These are phyloP conservation scores for Ophioninae sp. DNA, from an alignment of 2,888 invertebrate species.

Conservation along the genomic window DNA sequence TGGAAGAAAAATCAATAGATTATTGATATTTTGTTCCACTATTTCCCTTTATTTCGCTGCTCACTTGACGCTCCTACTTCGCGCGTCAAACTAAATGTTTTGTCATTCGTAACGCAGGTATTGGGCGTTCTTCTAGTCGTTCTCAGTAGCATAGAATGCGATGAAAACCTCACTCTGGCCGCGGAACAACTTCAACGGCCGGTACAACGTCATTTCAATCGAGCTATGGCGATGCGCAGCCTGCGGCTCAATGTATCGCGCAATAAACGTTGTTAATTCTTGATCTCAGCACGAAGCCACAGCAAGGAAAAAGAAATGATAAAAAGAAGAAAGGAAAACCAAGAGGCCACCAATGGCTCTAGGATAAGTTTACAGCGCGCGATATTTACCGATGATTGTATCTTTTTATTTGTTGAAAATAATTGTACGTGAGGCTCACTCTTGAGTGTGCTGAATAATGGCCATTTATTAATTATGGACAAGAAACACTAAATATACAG, in stretches of 20 bases:
- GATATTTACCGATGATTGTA: conserved; percentile 69
- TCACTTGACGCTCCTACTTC: not conserved
- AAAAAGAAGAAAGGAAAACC: not conserved
- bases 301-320: conserved; percentile 6
- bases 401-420: conserved; percentile 71
- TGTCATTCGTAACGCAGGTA: conserved; percentile 82
- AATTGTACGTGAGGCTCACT: conserved; percentile 53
- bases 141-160: conserved; percentile 84
- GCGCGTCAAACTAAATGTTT: not conserved
- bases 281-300: conserved; percentile 15
- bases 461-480: conserved; percentile 71
- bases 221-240: conserved; percentile 94
- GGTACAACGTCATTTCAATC: conserved; percentile 91
- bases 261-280: conserved; percentile 78
- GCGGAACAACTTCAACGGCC: conserved; percentile 77
- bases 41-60: not conserved
- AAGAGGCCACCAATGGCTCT: conserved; percentile 60
- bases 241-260: conserved; percentile 82
- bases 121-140: conserved; percentile 92
- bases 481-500: conserved; percentile 63
- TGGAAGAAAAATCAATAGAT: not conserved
- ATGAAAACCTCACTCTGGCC: conserved; percentile 75
- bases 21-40: not conserved
- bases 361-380: conserved; percentile 62
- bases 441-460: conserved; percentile 65